These are phyloP conservation scores for Pantherophis vulpinus DNA, from an alignment of 2,797 vertebrate species.

Conservation along the genomic window DNA sequence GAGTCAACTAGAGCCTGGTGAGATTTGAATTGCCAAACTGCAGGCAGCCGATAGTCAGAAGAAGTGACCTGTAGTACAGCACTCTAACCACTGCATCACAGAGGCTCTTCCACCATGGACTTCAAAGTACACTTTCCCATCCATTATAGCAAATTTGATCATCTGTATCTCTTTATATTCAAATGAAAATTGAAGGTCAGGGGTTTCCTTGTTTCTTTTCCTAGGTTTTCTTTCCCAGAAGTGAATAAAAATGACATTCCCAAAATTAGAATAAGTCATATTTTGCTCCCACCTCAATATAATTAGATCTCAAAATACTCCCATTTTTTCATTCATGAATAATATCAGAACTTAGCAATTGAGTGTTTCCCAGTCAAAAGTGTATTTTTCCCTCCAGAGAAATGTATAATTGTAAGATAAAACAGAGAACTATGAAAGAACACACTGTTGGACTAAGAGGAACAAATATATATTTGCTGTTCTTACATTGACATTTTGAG, in stretches of 20 bases:
- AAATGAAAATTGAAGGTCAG: not conserved
- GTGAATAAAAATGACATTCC: not conserved
- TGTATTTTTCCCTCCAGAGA: not conserved
- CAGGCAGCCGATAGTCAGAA: no score
- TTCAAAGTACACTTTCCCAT: not conserved
- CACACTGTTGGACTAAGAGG: not conserved
- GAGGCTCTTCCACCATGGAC: not conserved
- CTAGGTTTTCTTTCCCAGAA: not conserved
- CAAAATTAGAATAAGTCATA: not conserved
- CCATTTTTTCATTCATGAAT: not conserved
- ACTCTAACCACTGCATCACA: no score
- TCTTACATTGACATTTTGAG: not conserved
- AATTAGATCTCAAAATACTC: not conserved
- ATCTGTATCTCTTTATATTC: not conserved
- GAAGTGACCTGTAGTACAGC: no score
- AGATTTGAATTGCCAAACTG: no score
- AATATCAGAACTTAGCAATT: not conserved
- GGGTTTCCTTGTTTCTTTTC: not conserved
- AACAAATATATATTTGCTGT: not conserved
- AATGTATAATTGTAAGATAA: not conserved
- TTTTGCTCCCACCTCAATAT: not conserved
- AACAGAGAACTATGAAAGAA: not conserved
- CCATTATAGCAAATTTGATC: not conserved
- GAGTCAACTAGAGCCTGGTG: no score
- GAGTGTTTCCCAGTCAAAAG: not conserved